Evolutionary conservation across 2,888 invertebrate species (phyloP).

Genomic region (Bedellia somnulentella): DNA sequence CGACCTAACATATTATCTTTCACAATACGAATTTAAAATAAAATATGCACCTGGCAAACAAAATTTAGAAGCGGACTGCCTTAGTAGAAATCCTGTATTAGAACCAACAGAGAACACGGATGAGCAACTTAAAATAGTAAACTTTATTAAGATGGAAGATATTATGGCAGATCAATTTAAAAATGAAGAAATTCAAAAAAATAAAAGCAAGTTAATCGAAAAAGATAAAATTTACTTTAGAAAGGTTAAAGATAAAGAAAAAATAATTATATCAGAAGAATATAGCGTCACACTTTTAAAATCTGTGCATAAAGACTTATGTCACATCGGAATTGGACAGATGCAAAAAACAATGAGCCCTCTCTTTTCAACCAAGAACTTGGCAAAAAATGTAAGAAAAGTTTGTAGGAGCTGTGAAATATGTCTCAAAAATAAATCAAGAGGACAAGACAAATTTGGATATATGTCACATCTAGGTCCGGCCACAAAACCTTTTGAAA

Average conservation of each 20-base stretch:
- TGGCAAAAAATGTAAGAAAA: slow-evolving; percentile 10
- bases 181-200: slow-evolving; percentile 6
- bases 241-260: slow-evolving; percentile 5
- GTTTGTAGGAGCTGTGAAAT: slow-evolving; percentile 7
- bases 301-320: slow-evolving; percentile 10
- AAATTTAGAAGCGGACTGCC: slow-evolving; percentile 4
- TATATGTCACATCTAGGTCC: slow-evolving; percentile 14
- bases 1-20: slow-evolving; percentile 4
- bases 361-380: slow-evolving; percentile 11
- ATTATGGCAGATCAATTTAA: slow-evolving; percentile 4
- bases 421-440: slow-evolving; percentile 11
- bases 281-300: slow-evolving; percentile 12
- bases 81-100: slow-evolving; percentile 4
- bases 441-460: slow-evolving; percentile 12
- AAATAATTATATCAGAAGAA: slow-evolving; percentile 13
- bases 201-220: slow-evolving; percentile 2
- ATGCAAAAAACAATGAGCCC: slow-evolving; percentile 10
- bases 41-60: slow-evolving; percentile 4
- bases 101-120: slow-evolving; percentile 2
- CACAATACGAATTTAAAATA: slow-evolving; percentile 3
- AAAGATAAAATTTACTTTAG: slow-evolving; percentile 1
- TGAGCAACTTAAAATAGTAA: slow-evolving; percentile 5
- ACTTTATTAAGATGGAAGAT: slow-evolving; percentile 6
- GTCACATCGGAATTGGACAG: slow-evolving; percentile 13
- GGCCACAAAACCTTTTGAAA: slow-evolving; percentile 12